Evolutionary conservation across 2,888 invertebrate species (phyloP), one percentile per base, ranked within the genome.

Genomic region (Epistrophe eligans): DNA sequence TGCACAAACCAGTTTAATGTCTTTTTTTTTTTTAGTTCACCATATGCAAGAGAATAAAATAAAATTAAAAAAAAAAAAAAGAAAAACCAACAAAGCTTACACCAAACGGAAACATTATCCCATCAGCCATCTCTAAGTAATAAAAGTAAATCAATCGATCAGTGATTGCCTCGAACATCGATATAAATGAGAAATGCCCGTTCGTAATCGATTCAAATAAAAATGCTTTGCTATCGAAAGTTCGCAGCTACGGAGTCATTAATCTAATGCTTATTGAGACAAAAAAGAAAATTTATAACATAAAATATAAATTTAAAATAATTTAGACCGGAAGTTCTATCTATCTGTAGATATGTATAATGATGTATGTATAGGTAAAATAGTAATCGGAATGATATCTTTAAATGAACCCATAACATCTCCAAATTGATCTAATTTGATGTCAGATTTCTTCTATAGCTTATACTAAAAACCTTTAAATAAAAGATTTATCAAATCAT

Each of bases 91-190:
- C 19, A 9, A 48, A 35, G 10, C 50, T 19, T 72, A 82, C 76
- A 72, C 55, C 80, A 77, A 80, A 84, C 84, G 80, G 80, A 85
- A 81, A 85, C 66, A 85, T 55, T 77, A 77, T 73, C 77, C 84
- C 72, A 81, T 81, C 84, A 84, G 55, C 62, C 35, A 70, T 70
- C 70, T 10, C 19, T 35, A 35, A 67, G 28, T 50, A 45, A 35
- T 50, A 50, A 62, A 57, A 50, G 38, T 62, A 79, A 84, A 71
- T 72, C 77, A 80, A 85, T 85, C 84, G 80, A 84, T 84, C 84
- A 80, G 76, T 48, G 66, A 67, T 73, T 64, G 58, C 66, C 45
- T 77, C 67, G 70, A 55, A 55, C 40, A 40, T 40, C 11, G 17
- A 81, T 50, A 64, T 48, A 70, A 64, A 71, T 77, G 70, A 70